Evolutionary conservation across 2,797 vertebrate species (phyloP), one percentile per base, ranked within the genome.

Genomic region (Paguma larvata): DNA sequence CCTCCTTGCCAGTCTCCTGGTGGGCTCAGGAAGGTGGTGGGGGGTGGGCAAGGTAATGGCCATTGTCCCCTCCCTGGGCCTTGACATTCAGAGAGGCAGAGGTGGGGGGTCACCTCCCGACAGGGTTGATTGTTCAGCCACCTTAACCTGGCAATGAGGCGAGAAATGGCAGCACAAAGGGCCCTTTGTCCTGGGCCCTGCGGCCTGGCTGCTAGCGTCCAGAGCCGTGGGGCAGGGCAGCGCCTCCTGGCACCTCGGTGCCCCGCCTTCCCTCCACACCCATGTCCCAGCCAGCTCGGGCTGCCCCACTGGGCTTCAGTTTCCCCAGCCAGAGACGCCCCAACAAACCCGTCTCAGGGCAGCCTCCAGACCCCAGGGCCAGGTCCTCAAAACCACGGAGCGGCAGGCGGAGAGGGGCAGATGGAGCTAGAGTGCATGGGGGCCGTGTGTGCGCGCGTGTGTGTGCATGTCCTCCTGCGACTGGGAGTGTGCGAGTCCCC

Each of bases 131-230:
- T 95, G 93, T 98, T 98, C 98, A 97, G 98, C 97, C 70, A 89
- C 86, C 41, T 91, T 96, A 97, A 97, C 98, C 98, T 97, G 97
- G 98, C 98, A 97, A 97, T 89, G 92, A 97, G 98, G 97, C 95
- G 18, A 94, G 95, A 96, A 91, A 88, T 12, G 3, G 38, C 15
- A 68, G 96, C 97, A 98, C 98, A 98, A 98, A 98, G 97, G 96
- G 88, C 83, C 93, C 90, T 98, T 98, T 98, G 98, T 99, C 98
- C 93, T 27, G 91, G 96, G 97, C 98, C 98, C 97, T 97, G 97
- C 62, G 96, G 96, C 96, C 97, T 97, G 91, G 79, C 97, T 93
- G 70, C 95, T 96, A 78, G 78, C 78, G 97, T 96, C 96, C 94
- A 97, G 79, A 30, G n/a, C 59, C 48, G 2, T 56, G 12, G 59